Evolutionary conservation across 2,113 vertebrate species (phyloP).

Genomic region (Stegastes partitus): DNA sequence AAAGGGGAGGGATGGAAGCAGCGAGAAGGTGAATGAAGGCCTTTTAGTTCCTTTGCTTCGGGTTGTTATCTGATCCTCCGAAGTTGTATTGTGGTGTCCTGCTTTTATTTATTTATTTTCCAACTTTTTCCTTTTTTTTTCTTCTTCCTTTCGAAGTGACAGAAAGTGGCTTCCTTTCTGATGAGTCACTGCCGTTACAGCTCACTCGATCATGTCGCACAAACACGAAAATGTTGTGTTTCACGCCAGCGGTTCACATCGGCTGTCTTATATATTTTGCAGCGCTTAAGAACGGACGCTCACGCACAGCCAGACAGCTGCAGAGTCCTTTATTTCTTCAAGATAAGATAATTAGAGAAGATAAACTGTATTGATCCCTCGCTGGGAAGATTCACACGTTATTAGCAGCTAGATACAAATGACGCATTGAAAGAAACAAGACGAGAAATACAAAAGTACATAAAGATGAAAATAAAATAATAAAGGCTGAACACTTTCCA

Average conservation of each 20-base stretch:
- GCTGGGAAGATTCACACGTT: neutral
- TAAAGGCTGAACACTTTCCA: no score
- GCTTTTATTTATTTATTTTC: constrained; percentile 40
- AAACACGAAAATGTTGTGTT: neutral
- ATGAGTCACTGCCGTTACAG: constrained; percentile 46
- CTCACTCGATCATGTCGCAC: constrained; percentile 28
- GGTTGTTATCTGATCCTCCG: constrained; percentile 61
- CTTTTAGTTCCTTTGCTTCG: constrained; percentile 45
- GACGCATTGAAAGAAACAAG: no score
- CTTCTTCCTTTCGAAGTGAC: constrained; percentile 38
- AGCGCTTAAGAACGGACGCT: neutral
- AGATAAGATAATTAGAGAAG: neutral
- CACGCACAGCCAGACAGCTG: neutral
- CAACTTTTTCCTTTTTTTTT: constrained; percentile 18
- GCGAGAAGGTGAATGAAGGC: constrained; percentile 51
- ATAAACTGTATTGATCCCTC: no score
- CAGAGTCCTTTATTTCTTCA: constrained; percentile 11
- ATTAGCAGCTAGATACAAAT: no score
- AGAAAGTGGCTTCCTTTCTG: constrained; percentile 41
- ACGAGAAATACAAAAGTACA: no score
- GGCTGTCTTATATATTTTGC: neutral
- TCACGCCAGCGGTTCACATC: neutral
- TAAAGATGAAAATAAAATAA: no score
- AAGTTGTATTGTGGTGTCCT: constrained; percentile 37
- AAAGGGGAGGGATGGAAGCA: constrained; percentile 27